Conservation (phyloP, 2,113 vertebrate species). For the Malurus melanocephalus region DNA sequence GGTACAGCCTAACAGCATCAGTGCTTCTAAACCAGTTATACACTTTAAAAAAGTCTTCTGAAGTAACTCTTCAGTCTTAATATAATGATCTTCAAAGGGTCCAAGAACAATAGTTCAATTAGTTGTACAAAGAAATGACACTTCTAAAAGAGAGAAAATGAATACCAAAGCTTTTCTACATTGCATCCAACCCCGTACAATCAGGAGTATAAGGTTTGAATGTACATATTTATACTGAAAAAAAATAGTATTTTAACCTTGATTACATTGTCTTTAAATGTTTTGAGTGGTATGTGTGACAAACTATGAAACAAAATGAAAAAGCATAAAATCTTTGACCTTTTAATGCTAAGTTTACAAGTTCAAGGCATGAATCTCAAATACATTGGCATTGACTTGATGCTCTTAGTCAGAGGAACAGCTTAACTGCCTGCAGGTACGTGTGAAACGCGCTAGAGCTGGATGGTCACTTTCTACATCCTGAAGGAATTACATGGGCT, state of each 20-base stretch:
- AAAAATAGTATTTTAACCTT: neutral
- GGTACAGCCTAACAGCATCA: neutral
- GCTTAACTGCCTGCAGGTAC: neutral
- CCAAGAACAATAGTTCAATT: neutral
- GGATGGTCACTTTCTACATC: neutral
- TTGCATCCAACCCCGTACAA: neutral
- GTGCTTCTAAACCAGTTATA: neutral
- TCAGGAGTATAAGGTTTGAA: neutral
- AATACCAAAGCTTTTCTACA: neutral
- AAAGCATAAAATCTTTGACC: neutral
- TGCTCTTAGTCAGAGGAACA: neutral
- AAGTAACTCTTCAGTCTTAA: neutral
- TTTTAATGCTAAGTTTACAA: neutral
- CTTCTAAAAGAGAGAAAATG: neutral
- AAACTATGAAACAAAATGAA: neutral
- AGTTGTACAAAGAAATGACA: neutral
- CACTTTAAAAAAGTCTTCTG: neutral
- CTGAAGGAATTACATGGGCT: neutral
- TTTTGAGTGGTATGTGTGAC: neutral
- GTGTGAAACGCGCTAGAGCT: fast-evolving
- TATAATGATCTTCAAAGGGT: neutral
- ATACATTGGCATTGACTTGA: neutral
- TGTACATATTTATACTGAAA: neutral
- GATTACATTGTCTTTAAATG: neutral
- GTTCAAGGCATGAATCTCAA: neutral